Conservation (phyloP, 2,113 vertebrate genomes). For the Verasper variegatus region DNA sequence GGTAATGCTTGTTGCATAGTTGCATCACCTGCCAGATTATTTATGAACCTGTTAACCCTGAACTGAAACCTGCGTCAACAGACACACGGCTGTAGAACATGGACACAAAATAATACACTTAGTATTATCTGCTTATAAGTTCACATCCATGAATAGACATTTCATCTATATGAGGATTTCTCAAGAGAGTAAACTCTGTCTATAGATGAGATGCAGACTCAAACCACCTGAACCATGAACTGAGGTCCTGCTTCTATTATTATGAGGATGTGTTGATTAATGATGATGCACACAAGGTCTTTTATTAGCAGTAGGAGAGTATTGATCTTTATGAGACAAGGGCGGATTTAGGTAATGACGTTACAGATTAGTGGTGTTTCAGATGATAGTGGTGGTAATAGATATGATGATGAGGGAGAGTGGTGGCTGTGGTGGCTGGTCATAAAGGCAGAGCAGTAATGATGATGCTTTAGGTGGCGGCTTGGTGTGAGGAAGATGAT, state of each 20-base stretch:
- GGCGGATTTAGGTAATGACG: constrained; percentile 35
- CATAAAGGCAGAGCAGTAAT: constrained; percentile 21
- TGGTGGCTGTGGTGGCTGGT: not conserved
- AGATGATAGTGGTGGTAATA: constrained; percentile 34
- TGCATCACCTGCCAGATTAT: not conserved
- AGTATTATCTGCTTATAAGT: not conserved
- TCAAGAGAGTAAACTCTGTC: constrained; percentile 9
- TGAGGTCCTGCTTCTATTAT: constrained; percentile 21
- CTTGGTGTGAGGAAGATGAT: not conserved
- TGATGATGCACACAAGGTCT: constrained; percentile 1
- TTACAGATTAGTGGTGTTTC: not conserved
- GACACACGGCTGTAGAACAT: not conserved
- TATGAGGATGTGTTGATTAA: constrained; percentile 20
- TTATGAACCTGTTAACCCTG: not conserved
- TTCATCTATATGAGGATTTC: not conserved
- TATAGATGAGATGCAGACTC: too few species aligned
- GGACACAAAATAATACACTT: not conserved
- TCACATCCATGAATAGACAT: not conserved
- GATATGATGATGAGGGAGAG: constrained; percentile 22
- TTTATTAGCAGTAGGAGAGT: constrained; percentile 12
- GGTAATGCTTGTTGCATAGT: not conserved
- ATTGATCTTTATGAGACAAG: constrained; percentile 38
- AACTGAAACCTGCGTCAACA: not conserved
- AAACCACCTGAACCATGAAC: constrained; percentile 30
- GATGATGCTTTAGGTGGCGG: not conserved